phyloP scores from a whole-genome alignment of 2,797 vertebrate species.

The Tenualosa ilisha region DNA sequence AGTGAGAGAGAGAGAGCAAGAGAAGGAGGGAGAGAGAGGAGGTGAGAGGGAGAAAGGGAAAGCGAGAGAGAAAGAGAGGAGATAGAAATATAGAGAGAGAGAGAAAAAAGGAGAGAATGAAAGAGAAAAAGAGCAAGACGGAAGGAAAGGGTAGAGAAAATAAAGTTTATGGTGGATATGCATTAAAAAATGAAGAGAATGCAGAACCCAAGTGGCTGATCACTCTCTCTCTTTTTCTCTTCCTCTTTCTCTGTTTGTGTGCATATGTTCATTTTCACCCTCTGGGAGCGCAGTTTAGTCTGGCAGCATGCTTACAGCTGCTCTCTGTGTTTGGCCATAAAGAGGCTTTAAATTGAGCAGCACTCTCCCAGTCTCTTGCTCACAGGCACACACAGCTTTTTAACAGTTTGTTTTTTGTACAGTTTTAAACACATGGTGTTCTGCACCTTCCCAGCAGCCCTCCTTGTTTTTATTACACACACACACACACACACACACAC shows the following conservation, averaged over 20 bases:
- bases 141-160: background rate
- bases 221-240: no score
- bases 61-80: conserved; percentile 2
- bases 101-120: background rate
- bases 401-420: no score
- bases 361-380: background rate
- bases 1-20: conserved; percentile 25
- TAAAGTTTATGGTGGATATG: background rate
- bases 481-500: no score
- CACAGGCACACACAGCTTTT: no score
- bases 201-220: background rate
- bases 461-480: no score
- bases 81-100: conserved; percentile 20
- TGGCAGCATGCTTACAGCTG: background rate
- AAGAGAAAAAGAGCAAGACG: background rate
- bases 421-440: no score
- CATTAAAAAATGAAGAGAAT: background rate
- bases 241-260: background rate
- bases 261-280: background rate
- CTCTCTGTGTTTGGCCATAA: background rate
- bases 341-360: background rate
- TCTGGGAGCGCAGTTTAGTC: background rate
- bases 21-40: conserved; percentile 22
- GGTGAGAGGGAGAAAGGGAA: conserved; percentile 25
- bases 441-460: no score